phyloP scores from a whole-genome alignment of 2,797 vertebrate genomes.

The Argentina silus region DNA sequence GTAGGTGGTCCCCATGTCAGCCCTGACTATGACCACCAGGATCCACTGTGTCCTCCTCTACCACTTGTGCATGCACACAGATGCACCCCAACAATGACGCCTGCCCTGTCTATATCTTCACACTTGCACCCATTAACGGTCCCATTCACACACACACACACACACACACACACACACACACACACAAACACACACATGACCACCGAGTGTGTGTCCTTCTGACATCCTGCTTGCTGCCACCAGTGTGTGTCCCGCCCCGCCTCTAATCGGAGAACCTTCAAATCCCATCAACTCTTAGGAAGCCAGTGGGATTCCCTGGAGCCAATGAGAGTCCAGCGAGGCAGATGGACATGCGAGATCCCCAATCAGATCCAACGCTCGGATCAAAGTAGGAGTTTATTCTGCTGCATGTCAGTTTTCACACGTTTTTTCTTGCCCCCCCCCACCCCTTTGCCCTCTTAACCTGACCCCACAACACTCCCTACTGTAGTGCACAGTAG shows the following conservation, averaged over 20 bases:
- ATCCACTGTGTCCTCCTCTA: slow-evolving; percentile 43
- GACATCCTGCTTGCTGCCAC: slow-evolving; percentile 57
- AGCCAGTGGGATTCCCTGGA: slow-evolving; percentile 84
- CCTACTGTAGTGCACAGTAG: background rate
- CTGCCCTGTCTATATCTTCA: slow-evolving; percentile 50
- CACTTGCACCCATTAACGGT: slow-evolving; percentile 55
- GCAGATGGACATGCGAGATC: slow-evolving; percentile 86
- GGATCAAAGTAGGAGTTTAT: slow-evolving; percentile 86
- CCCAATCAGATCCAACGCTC: slow-evolving; percentile 86
- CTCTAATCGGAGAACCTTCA: slow-evolving; percentile 80
- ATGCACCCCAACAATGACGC: slow-evolving; percentile 44
- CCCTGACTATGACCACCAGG: slow-evolving; percentile 10
- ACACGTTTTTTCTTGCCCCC: slow-evolving; percentile 41
- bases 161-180: slow-evolving; percentile 41
- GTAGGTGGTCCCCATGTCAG: slow-evolving; percentile 29
- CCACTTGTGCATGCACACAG: slow-evolving; percentile 57
- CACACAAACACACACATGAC: slow-evolving; percentile 33
- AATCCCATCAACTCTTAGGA: slow-evolving; percentile 82
- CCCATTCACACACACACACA: slow-evolving; percentile 45
- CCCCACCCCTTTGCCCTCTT: slow-evolving; percentile 46
- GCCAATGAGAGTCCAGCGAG: slow-evolving; percentile 84
- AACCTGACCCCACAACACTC: slow-evolving; percentile 55
- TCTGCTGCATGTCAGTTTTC: slow-evolving; percentile 82
- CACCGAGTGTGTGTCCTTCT: slow-evolving; percentile 29
- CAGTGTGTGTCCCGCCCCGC: slow-evolving; percentile 64